Base-by-base conservation (phyloP, 2,888 invertebrate species). In the Campoplex capitator region DNA sequence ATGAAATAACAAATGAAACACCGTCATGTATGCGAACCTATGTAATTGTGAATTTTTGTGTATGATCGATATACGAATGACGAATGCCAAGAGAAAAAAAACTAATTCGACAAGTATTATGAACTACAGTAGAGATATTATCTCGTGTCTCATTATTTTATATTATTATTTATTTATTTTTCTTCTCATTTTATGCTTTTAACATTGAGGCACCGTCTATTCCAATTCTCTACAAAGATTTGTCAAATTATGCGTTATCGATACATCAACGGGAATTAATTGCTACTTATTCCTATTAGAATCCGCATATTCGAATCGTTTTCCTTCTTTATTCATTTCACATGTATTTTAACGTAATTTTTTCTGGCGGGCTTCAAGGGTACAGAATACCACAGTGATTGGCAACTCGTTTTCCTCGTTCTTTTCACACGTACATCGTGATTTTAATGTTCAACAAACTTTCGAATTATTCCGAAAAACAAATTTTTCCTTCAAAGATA, bases 241-340 rank as follows among this genome's bases (percentile, higher is more conserved):
- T 84, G 84, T 89, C 74, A 85, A 89, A 82, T 83, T 81, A 89
- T 80, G 83, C 70, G 67, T 89, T 88, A 87, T 84, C 85, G 88
- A 87, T 89, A 89, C 89, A 90, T 90, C 70, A 86, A 91, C 83
- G 88, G 73, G 80, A 87, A 89, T 88, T 87, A 87, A 87, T 83
- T 58, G 51, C 87, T 90, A 90, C 82, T 83, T 90, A 90, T 90
- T 87, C 78, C 28, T 75, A 82, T 74, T 82, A 78, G 68, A 86
- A 78, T 78, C 42, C 58, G 78, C 70, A 77, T 74, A 74, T 76
- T 54, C 84, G 51, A 83, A 76, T 68, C 68, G 48, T 54, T 75
- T 67, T 48, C 23, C 28, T 76, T 62, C n/a, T 84, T 4, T 54
- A 38, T 35, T 62, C 9, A 32, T 28, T 28, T 11, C 65, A 9